These are phyloP conservation scores for Siderastrea radians DNA, from an alignment of 92 coral and sea anemone species.

Conservation along the genomic window DNA sequence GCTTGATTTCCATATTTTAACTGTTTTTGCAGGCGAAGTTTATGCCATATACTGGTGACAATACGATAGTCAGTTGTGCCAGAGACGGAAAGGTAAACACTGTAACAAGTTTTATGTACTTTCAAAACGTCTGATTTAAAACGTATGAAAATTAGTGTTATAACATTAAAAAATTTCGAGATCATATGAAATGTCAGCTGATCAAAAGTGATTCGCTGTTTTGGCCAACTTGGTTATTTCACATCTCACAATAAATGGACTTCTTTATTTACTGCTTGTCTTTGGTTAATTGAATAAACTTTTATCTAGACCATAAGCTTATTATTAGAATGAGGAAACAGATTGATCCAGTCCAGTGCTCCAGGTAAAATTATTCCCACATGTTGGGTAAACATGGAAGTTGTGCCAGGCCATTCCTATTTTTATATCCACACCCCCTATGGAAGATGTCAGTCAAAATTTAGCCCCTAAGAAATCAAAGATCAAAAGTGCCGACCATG, in stretches of 20 bases:
- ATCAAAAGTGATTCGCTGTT: not conserved
- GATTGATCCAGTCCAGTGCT: too few relatives aligned
- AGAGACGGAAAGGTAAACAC: conserved; percentile 92
- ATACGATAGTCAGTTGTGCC: conserved; percentile 95
- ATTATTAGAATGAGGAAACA: too few relatives aligned
- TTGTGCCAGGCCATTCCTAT: too few relatives aligned
- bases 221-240: not conserved
- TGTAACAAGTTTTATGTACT: not conserved
- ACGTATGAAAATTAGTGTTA: too few relatives aligned
- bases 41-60: conserved; percentile 94
- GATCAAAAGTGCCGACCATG: too few relatives aligned
- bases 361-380: too few relatives aligned
- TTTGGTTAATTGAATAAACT: not conserved
- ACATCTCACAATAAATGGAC: not conserved
- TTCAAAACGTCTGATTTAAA: not conserved
- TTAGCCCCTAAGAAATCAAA: too few relatives aligned
- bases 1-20: not conserved
- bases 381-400: too few relatives aligned
- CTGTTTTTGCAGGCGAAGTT: conserved; percentile 87
- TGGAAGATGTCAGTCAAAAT: too few relatives aligned
- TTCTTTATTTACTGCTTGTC: not conserved
- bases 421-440: too few relatives aligned
- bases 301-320: not conserved
- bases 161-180: not conserved
- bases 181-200: conserved; percentile 1